Evolutionary conservation across 2,888 invertebrate genomes (phyloP).

Genomic region (Alentia gelatinosa): DNA sequence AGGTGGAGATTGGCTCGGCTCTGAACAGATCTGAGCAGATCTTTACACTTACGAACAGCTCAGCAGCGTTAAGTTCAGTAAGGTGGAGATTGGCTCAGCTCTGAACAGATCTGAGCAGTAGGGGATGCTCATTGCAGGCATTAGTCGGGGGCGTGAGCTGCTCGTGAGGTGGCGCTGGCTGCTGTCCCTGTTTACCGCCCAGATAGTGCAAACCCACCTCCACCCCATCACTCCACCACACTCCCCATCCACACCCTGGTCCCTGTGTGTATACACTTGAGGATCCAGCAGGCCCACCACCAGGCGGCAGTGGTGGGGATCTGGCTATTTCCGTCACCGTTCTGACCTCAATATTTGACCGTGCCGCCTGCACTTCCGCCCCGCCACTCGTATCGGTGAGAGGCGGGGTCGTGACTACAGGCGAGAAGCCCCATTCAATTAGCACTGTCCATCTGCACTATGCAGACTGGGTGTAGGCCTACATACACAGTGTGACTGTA

Average conservation of each 20-base stretch:
- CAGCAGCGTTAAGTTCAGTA: too few species aligned
- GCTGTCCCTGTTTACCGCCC: neutral
- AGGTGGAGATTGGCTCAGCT: neutral
- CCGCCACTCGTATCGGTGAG: too few species aligned
- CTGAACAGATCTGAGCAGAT: too few species aligned
- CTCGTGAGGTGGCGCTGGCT: neutral
- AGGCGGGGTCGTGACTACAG: too few species aligned
- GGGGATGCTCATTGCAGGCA: neutral
- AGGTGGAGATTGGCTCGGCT: too few species aligned
- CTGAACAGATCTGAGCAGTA: neutral
- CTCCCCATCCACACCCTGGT: neutral
- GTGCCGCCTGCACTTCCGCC: neutral
- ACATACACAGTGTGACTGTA: too few species aligned
- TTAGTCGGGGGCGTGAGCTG: neutral
- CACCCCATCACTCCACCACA: neutral
- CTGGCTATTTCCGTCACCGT: neutral
- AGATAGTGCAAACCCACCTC: neutral
- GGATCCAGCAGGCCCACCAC: neutral
- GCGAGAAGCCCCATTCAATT: too few species aligned
- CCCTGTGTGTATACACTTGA: neutral
- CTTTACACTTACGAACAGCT: too few species aligned
- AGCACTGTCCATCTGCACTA: too few species aligned
- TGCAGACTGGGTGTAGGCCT: too few species aligned
- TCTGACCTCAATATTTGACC: neutral
- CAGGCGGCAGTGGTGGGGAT: neutral